A percentile compares a stretch with the other conserved stretches of the same genome.
These are phyloP conservation scores for Phengaris arion DNA, from an alignment of 2,888 invertebrate genomes.

Conservation along the genomic window DNA sequence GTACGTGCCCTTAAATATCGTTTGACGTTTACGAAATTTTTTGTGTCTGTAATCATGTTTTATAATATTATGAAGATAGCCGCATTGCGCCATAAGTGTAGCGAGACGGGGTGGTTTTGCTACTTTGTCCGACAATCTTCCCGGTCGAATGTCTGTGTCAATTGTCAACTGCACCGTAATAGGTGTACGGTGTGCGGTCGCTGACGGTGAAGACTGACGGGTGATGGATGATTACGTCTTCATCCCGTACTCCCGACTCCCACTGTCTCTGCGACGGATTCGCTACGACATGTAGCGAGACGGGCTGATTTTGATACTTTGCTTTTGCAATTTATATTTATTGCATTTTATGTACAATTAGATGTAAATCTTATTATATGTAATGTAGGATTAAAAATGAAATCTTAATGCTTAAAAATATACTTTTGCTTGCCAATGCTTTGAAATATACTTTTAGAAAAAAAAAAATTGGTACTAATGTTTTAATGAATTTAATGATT, in stretches of 20 bases:
- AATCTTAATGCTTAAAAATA: too few relatives aligned
- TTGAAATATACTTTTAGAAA: too few relatives aligned
- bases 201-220: constrained; percentile 58
- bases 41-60: too few relatives aligned
- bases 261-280: constrained; percentile 36
- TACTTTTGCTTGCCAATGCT: too few relatives aligned
- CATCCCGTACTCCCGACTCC: constrained; percentile 47
- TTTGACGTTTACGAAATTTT: too few relatives aligned
- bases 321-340: background rate
- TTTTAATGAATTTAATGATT: too few relatives aligned
- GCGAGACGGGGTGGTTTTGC: background rate
- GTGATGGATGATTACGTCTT: constrained; percentile 74
- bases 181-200: constrained; percentile 66
- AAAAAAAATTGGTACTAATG: too few relatives aligned
- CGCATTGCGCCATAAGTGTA: background rate
- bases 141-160: constrained; percentile 10
- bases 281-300: constrained; percentile 31
- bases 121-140: constrained; percentile 11
- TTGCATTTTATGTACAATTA: background rate
- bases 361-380: too few relatives aligned
- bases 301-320: constrained; percentile 33
- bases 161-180: constrained; percentile 26
- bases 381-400: too few relatives aligned
- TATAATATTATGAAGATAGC: too few relatives aligned
- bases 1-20: too few relatives aligned